Conservation (phyloP, 2,113 vertebrate species). For the Passer domesticus region DNA sequence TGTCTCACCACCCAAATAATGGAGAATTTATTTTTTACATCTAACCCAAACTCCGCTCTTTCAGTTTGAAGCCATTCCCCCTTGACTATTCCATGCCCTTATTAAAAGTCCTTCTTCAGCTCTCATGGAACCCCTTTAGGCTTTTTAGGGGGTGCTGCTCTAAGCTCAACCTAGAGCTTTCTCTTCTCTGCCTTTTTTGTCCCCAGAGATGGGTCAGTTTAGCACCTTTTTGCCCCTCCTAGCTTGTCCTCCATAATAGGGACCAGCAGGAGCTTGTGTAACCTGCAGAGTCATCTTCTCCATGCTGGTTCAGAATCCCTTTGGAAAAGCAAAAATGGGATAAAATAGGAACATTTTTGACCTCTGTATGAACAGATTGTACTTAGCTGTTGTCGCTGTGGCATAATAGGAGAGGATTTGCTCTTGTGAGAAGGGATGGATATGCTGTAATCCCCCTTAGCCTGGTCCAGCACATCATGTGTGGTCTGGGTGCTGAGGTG, state of each 20-base stretch:
- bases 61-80: not conserved
- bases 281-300: not conserved
- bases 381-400: not conserved
- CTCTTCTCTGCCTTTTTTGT: not conserved
- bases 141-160: not conserved
- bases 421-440: not conserved
- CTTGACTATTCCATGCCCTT: not conserved
- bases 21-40: not conserved
- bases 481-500: constrained; percentile 44
- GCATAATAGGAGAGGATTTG: constrained; percentile 33
- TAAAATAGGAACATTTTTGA: not conserved
- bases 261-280: not conserved
- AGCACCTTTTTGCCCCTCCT: not conserved
- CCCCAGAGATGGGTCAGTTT: not conserved
- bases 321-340: not conserved
- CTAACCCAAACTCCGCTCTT: not conserved
- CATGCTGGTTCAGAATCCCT: not conserved
- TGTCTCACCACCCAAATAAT: not conserved
- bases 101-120: not conserved
- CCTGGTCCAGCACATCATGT: constrained; percentile 7
- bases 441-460: not conserved
- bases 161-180: not conserved
- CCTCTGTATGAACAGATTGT: not conserved
- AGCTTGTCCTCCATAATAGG: not conserved
- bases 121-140: not conserved